A percentile compares a stretch with the other conserved stretches of the same genome.
phyloP scores from a whole-genome alignment of 1,140 invertebrate genomes.

The Hycleus phaleratus region DNA sequence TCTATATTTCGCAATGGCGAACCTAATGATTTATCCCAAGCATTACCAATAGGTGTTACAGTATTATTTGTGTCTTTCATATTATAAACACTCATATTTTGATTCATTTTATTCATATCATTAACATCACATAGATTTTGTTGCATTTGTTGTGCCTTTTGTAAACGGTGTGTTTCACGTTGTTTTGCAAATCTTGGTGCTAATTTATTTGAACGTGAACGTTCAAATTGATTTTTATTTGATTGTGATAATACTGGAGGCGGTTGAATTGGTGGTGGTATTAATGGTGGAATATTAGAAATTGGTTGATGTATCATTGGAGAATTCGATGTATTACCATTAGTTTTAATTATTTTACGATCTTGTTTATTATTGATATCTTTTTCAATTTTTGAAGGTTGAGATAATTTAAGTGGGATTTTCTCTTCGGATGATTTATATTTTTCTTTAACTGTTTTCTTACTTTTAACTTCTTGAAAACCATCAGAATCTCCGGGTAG shows the following conservation, averaged over 20 bases:
- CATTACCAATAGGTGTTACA: constrained; percentile 63
- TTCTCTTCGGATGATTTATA: constrained; percentile 44
- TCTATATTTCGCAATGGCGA: constrained; percentile 47
- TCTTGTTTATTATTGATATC: constrained; percentile 28
- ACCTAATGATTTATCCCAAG: constrained; percentile 79
- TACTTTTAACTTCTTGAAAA: constrained; percentile 81
- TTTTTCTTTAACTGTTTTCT: constrained; percentile 62
- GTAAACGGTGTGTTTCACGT: constrained; percentile 47
- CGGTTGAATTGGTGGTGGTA: constrained; percentile 45
- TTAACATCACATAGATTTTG: constrained; percentile 39
- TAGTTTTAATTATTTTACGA: constrained; percentile 32
- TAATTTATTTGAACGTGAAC: constrained; percentile 48
- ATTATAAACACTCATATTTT: constrained; percentile 28
- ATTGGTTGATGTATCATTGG: constrained; percentile 46
- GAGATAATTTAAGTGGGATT: constrained; percentile 42
- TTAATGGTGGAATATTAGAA: constrained; percentile 46
- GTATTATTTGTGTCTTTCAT: constrained; percentile 43
- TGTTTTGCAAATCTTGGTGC: constrained; percentile 77
- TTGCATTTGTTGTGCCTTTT: constrained; percentile 43
- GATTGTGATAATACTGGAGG: constrained; percentile 41
- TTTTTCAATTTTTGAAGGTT: constrained; percentile 38
- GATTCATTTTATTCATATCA: constrained; percentile 42
- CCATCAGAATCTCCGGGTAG: constrained; percentile 54
- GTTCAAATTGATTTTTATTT: constrained; percentile 49
- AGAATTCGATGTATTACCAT: constrained; percentile 21